phyloP scores from a whole-genome alignment of 2,888 invertebrate species.

The Zeuzera pyrina region DNA sequence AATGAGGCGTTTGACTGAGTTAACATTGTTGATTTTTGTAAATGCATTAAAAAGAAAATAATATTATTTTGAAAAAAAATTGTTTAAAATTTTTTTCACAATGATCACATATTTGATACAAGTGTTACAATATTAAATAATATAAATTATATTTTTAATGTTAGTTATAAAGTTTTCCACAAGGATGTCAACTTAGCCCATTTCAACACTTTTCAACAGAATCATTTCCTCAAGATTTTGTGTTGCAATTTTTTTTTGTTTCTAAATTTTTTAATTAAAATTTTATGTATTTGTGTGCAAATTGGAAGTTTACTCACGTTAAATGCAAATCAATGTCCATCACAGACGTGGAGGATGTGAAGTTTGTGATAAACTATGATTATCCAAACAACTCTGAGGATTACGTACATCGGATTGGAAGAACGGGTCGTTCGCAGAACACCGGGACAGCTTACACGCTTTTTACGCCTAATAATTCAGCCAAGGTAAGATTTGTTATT shows the following conservation, averaged over 20 bases:
- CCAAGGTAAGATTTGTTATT: slow-evolving; percentile 79
- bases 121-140: no score
- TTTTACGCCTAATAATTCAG: slow-evolving; percentile 91
- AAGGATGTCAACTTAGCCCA: no score
- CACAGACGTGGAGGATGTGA: slow-evolving; percentile 98
- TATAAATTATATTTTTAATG: no score
- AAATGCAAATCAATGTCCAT: slow-evolving; percentile 6
- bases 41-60: no score
- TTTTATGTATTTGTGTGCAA: not conserved
- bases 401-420: slow-evolving; percentile 97
- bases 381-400: slow-evolving; percentile 98
- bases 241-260: not conserved
- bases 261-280: not conserved
- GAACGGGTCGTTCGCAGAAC: slow-evolving; percentile 93
- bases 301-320: slow-evolving; percentile 7
- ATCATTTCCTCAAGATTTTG: slow-evolving; percentile 15
- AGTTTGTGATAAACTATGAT: slow-evolving; percentile 99
- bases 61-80: no score
- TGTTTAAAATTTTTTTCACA: no score
- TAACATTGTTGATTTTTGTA: no score
- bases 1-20: no score
- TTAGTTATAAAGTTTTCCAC: no score
- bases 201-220: slow-evolving; percentile 6
- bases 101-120: no score
- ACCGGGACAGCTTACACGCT: slow-evolving; percentile 97